Conservation (phyloP, 2,888 invertebrate species). For the Apamea sordens region DNA sequence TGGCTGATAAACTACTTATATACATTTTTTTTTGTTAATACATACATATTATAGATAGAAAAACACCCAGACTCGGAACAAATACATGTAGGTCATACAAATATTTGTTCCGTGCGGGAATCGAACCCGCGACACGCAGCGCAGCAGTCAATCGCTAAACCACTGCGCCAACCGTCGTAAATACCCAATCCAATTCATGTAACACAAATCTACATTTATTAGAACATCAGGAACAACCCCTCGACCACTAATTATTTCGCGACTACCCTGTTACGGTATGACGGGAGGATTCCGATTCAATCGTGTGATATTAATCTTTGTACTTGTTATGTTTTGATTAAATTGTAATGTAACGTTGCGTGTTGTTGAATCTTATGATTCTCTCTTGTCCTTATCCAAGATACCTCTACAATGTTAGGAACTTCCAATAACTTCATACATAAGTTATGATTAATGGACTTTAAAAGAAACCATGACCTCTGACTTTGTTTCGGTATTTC, state of each 20-base stretch:
- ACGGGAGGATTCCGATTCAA: conserved; percentile 34
- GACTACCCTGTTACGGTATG: conserved; percentile 42
- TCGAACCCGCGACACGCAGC: too few species aligned
- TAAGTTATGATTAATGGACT: too few species aligned
- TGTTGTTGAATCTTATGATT: neutral
- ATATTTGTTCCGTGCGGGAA: too few species aligned
- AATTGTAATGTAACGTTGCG: conserved; percentile 1
- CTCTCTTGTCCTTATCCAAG: neutral
- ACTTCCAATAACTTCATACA: neutral
- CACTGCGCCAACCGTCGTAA: too few species aligned
- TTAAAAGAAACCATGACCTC: too few species aligned
- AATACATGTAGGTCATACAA: too few species aligned
- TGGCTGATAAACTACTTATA: too few species aligned
- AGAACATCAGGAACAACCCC: conserved; percentile 24
- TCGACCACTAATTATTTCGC: conserved; percentile 57
- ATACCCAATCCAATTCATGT: neutral
- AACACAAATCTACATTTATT: conserved; percentile 27
- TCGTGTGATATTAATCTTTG: conserved; percentile 48
- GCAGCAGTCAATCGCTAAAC: too few species aligned
- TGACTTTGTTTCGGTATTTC: too few species aligned
- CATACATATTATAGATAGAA: too few species aligned
- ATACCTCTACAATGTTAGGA: neutral
- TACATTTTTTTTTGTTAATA: too few species aligned
- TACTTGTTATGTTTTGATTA: conserved; percentile 49
- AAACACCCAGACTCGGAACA: too few species aligned